Evolutionary conservation across 2,113 vertebrate genomes (phyloP), one percentile per base, ranked within the genome.

Genomic region (Reinhardtius hippoglossoides): DNA sequence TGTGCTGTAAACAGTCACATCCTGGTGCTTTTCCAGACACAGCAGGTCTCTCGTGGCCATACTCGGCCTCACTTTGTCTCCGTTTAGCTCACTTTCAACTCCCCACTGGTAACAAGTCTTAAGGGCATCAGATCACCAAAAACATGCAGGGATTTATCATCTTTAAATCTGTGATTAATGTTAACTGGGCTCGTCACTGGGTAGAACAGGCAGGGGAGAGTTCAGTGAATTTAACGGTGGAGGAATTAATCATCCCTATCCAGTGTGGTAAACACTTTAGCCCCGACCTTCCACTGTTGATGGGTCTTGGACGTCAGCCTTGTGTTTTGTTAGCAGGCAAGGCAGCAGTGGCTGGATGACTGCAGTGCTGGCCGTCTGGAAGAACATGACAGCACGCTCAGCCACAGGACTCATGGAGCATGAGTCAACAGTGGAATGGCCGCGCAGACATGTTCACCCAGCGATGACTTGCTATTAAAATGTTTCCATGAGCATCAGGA

Each of bases 201-300:
- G 72, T 61, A 37, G 64, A 46, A 10, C 5, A 6, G 62, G 50
- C 67, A 71, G 62, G 67, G 35, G 23, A 59, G 54, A 59, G 76
- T 50, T 71, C 64, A 70, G 48, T 52, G 67, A 63, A 84, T 74
- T 61, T 64, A 74, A 80, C 52, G 63, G 37, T 67, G 60, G 61
- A 54, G 59, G 66, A 80, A 74, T 65, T 66, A 57, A 74, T 83
- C 71, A 82, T 71, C 35, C 42, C 42, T 31, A 31, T 31, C 31
- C 31, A 31, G 57, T 52, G 63, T 26, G 62, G 62, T 83, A 71
- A 79, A 87, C 83, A 83, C 65, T 85, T 87, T 85, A 76, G 71
- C 78, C 76, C 80, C 79, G 85, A 87, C 78, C 85, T 84, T 84
- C 86, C 66, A 3, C 75, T 72, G 56, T 46, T 79, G 76, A 79